Conservation (phyloP, 2,888 invertebrate species). For the Ophion ventricosus region DNA sequence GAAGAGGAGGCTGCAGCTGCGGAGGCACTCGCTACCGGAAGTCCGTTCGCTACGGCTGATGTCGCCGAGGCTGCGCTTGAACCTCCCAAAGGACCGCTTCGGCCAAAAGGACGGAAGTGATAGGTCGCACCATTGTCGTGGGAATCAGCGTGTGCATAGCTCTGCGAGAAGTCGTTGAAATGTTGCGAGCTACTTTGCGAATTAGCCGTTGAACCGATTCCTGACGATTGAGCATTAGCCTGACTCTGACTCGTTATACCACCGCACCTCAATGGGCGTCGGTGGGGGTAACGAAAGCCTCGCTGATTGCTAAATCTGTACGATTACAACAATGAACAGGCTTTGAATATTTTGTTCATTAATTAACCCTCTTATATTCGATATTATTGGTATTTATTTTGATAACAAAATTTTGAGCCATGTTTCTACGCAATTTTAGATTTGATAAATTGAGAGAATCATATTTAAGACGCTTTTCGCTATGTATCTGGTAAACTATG, state of each 20-base stretch:
- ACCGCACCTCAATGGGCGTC: constrained; percentile 1
- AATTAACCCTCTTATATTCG: not conserved
- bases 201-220: constrained; percentile 46
- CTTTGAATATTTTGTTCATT: not conserved
- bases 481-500: too few relatives aligned
- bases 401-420: not conserved
- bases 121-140: constrained; percentile 11
- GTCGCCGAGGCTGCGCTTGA: constrained; percentile 65
- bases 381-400: not conserved
- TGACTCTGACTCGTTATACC: constrained; percentile 44
- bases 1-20: constrained; percentile 53
- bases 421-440: not conserved
- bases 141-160: constrained; percentile 52
- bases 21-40: constrained; percentile 56
- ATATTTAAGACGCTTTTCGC: not conserved
- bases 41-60: constrained; percentile 61
- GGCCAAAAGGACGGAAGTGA: constrained; percentile 23
- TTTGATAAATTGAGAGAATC: not conserved
- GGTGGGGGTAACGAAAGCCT: constrained; percentile 1
- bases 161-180: constrained; percentile 47
- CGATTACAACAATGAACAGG: constrained; percentile 8
- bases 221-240: constrained; percentile 44
- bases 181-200: constrained; percentile 52
- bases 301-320: constrained; percentile 39
- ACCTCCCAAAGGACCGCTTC: constrained; percentile 36